Base-by-base conservation (phyloP, 1,140 invertebrate genomes). In the Camponotus vicinus region DNA sequence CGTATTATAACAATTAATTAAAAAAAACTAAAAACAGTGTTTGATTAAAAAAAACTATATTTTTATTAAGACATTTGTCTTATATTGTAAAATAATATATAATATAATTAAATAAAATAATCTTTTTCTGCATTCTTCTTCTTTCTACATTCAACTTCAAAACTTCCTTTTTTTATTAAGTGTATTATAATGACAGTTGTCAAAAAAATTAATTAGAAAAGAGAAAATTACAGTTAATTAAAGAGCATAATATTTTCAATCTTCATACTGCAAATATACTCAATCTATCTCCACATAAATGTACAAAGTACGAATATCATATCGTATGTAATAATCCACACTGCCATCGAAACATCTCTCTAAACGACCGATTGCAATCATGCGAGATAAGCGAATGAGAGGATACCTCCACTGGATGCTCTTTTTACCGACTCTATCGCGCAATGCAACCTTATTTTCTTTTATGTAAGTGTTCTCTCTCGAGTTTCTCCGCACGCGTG, bases 371-470 rank as follows among this genome's bases (percentile, higher is more conserved):
- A 57, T 57, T 32, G 27, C n/a, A 63, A 75, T 63, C 71, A 15
- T 15, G 55, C 32, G 69, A 61, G n/a, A 63, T 73, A 83, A 83
- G 5, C 27, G n/a, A 32, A 45, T 73, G 18, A 5, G n/a, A 45
- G 9, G 4, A 63, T 45, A 59, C 27, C 40, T 59, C 2, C n/a
- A n/a, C 37, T 45, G 11, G 8, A 45, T 70, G 15, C 27, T 52
- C n/a, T 40, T 55, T 55, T 11, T 6, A 37, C 21, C 0, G 37
- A 21, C 55, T 11, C 37, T 21, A 27, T 66, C 34, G 34, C 32
- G 42, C 34, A 37, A 75, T 63, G 55, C 79, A 45, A 49, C 27
- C 40, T 61, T 82, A 75, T 73, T 83, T 73, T 83, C 69, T 75
- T 75, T 63, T 13, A 61, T 59, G 13, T 8, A 83, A 57, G 21